Evolutionary conservation across 2,888 invertebrate species (phyloP).

Genomic region (Rhyacophila evoluta): DNA sequence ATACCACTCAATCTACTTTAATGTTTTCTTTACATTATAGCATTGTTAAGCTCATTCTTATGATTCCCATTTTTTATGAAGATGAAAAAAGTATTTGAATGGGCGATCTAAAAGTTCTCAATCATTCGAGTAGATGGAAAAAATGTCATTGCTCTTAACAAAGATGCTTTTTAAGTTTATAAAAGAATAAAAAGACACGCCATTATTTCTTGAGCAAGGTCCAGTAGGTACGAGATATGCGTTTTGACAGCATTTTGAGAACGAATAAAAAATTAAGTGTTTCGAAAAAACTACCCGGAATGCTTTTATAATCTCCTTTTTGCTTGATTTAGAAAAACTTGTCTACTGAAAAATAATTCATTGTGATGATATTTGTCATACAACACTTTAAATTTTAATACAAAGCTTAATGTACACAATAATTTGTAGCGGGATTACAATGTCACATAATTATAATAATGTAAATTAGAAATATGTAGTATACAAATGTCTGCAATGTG

Average conservation of each 20-base stretch:
- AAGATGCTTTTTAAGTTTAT: conserved; percentile 7
- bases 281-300: background rate
- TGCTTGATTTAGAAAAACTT: too few species aligned
- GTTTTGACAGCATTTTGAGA: conserved; percentile 15
- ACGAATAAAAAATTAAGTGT: conserved; percentile 22
- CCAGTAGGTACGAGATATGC: conserved; percentile 9
- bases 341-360: too few species aligned
- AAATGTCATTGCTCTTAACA: conserved; percentile 21
- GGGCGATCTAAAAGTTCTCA: conserved; percentile 3
- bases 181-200: conserved; percentile 7
- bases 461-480: too few species aligned
- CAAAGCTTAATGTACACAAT: too few species aligned
- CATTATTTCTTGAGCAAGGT: conserved; percentile 16
- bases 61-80: background rate
- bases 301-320: conserved; percentile 13
- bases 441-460: too few species aligned
- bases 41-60: background rate
- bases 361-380: too few species aligned
- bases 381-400: too few species aligned
- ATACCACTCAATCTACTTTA: conserved; percentile 22
- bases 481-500: too few species aligned
- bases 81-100: background rate
- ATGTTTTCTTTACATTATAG: background rate
- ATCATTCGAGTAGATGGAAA: background rate
- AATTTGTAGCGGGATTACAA: too few species aligned